Base-by-base conservation (phyloP, 2,888 invertebrate genomes). In the Cerastis rubricosa region DNA sequence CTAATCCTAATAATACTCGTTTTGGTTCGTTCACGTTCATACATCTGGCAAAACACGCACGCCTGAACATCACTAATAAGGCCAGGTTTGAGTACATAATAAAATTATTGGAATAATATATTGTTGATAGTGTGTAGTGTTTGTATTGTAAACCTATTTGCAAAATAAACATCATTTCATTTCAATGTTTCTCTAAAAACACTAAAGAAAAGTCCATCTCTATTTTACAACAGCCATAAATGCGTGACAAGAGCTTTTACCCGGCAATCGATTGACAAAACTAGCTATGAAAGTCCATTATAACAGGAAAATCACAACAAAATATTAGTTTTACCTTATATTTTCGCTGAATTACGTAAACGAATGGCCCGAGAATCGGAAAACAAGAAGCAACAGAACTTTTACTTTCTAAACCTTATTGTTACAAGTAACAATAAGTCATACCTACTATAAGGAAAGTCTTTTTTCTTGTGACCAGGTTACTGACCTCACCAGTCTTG, bases 401-500 rank as follows among this genome's bases (percentile, higher is more conserved):
- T 74, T 74, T 63, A 49, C 75, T 40, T 0, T 35, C n/a, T n/a
- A n/a, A n/a, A n/a, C n/a, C n/a, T n/a, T n/a, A n/a, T n/a, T n/a
- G n/a, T n/a, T n/a, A n/a, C n/a, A n/a, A n/a, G 12, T 2, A 4
- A 40, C 25, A 11, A 40, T n/a, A 74, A 35, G 22, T 54, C 11
- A 47, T 19, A 14, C 8, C 2, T 47, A 59, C 17, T 35, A 51
- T 66, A 12, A 57, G 67, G 66, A 81, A 81, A 78, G 66, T 25
- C 35, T 79, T 29, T 47, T 35, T 35, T 43, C 40, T 51, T 14
- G 14, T 57, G 4, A 43, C 9, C 8, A 25, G 70, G 69, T 83
- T 14, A 67, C 6, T 71, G 70, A 71, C 83, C 80, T 70, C 57
- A 68, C 35, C 29, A 14, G 40, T 68, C 63, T 51, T 35, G 54